Conservation (phyloP, 2,888 invertebrate species). For the Orthonevra nobilis region DNA sequence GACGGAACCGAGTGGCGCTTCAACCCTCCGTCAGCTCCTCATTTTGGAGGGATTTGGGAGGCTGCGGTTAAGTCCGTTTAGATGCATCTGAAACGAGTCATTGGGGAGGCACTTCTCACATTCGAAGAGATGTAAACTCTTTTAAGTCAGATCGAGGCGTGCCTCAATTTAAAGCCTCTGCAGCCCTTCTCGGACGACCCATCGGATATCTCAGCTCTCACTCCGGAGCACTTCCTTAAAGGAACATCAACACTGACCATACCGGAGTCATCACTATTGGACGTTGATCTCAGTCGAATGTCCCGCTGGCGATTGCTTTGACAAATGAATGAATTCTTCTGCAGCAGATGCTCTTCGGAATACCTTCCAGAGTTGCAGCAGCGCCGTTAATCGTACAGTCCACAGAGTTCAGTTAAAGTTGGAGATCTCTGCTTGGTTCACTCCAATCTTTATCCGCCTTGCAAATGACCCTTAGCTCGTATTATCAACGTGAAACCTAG, state of each 20-base stretch:
- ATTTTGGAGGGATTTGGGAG: too few relatives aligned
- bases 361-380: not conserved
- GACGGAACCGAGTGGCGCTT: too few relatives aligned
- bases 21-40: too few relatives aligned
- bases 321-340: not conserved
- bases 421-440: too few relatives aligned
- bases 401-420: not conserved
- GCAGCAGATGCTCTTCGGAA: too few relatives aligned
- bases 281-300: not conserved
- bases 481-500: too few relatives aligned
- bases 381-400: not conserved
- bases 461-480: not conserved
- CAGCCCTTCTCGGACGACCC: too few relatives aligned
- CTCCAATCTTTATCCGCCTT: too few relatives aligned
- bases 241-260: not conserved
- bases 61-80: too few relatives aligned
- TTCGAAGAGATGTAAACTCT: slow-evolving; percentile 46
- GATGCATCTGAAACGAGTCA: not conserved
- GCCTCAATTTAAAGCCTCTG: slow-evolving; percentile 69
- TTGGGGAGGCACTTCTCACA: not conserved
- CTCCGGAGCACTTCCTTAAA: slow-evolving; percentile 35
- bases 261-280: not conserved
- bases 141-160: too few relatives aligned
- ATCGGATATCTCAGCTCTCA: slow-evolving; percentile 70
- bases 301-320: not conserved